Base-by-base conservation (phyloP, 2,113 vertebrate genomes). In the Dicaeum eximium region DNA sequence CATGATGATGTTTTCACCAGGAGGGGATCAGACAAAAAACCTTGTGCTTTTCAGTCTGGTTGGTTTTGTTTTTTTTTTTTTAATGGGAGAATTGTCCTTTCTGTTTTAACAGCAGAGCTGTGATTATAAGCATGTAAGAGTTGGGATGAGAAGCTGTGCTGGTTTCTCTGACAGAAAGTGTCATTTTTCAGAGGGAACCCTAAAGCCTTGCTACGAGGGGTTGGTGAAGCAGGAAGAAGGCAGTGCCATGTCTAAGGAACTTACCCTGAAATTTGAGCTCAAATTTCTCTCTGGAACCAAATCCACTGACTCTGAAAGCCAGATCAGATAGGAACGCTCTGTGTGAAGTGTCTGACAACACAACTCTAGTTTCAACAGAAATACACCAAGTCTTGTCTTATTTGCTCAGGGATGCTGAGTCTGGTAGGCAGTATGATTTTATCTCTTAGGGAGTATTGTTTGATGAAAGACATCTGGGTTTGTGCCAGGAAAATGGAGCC, bases 281-380 rank as follows among this genome's bases (percentile, higher is more conserved):
- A 21, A 10, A 73, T 56, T 73, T 92, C 23, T 69, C 31, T 47
- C 62, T 92, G 54, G 74, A 91, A 93, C 17, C 22, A 82, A 85
- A 79, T 25, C n/a, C 37, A 23, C 4, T 0, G 7, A 28, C 44
- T 88, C 61, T 57, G 47, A 83, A 72, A 77, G 64, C 44, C 45
- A 17, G 69, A 84, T 84, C 35, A 47, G 70, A 83, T 27, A 51
- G 44, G n/a, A 91, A 20, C 31, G 10, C 45, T 67, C 37, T 9
- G 30, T 2, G 9, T 78, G 50, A 83, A 73, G n/a, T 0, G 2
- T 62, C 60, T 66, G 54, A 47, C 51, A 67, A 15, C 0, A 0
- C 78, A 87, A 61, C 25, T 81, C 8, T 3, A 3, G 54, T 83
- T 96, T 57, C 60, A 80, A 14, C 37, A 90, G 88, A 84, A 71